phyloP scores from a whole-genome alignment of 2,888 invertebrate genomes.

The Ariolimax columbianus region DNA sequence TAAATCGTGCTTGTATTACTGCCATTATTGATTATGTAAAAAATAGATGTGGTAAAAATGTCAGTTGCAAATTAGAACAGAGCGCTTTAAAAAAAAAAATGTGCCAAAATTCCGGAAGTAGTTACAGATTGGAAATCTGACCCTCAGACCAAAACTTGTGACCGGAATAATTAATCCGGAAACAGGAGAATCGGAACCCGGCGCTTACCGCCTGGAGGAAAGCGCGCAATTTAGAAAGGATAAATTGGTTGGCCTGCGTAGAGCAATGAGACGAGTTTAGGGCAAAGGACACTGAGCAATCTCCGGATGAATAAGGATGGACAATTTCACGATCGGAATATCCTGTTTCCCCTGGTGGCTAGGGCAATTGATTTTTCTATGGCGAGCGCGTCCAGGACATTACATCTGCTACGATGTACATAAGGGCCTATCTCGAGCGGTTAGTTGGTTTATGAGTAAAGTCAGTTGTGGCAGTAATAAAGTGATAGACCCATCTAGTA shows the following conservation, averaged over 20 bases:
- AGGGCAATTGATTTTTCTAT: not conserved
- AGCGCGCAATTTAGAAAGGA: not conserved
- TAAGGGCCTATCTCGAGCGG: not conserved
- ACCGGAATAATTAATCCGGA: not conserved
- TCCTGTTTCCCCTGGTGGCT: not conserved
- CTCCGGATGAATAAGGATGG: not conserved
- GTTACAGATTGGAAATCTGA: not conserved
- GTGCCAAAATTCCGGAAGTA: not conserved
- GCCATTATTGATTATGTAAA: no score
- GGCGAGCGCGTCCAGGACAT: not conserved
- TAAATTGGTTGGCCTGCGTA: not conserved
- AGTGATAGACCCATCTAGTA: no score
- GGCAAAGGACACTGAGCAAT: not conserved
- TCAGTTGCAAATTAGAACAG: no score
- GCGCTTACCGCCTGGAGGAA: not conserved
- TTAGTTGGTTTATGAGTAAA: not conserved
- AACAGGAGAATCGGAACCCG: not conserved
- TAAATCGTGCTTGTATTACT: no score
- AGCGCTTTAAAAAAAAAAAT: no score
- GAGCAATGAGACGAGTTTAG: not conserved
- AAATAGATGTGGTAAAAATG: no score
- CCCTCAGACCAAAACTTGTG: not conserved
- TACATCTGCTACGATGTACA: not conserved
- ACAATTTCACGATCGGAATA: not conserved
- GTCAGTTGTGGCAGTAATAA: no score